These are phyloP conservation scores for Hydropotes inermis DNA, from an alignment of 2,113 vertebrate genomes.

Conservation along the genomic window DNA sequence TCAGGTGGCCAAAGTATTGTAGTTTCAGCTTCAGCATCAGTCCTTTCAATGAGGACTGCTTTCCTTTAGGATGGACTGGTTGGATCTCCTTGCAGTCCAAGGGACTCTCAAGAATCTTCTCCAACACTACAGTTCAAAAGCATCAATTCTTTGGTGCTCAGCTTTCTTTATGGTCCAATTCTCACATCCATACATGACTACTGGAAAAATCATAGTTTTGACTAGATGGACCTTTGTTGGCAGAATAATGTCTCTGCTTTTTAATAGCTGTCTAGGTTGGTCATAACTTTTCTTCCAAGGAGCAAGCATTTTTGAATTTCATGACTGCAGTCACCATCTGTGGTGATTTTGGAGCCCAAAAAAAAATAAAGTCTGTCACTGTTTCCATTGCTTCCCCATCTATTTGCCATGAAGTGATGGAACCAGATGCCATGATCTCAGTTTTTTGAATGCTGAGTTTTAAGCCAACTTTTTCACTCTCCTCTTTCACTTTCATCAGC, in stretches of 20 bases:
- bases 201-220: no score
- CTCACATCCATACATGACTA: no score
- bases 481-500: not conserved
- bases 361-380: not conserved
- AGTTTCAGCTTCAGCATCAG: not conserved
- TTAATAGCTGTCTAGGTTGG: not conserved
- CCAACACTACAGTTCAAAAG: no score
- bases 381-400: not conserved
- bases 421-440: not conserved
- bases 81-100: not conserved
- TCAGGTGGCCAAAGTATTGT: not conserved
- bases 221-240: no score
- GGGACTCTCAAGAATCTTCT: not conserved
- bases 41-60: not conserved
- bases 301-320: not conserved
- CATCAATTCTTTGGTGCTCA: no score
- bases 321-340: not conserved
- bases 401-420: not conserved
- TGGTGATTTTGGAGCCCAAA: accelerated
- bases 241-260: not conserved
- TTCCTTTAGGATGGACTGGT: not conserved
- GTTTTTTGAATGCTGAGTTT: not conserved
- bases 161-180: no score
- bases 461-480: not conserved
- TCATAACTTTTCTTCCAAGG: not conserved